Evolutionary conservation across 1,140 invertebrate species (phyloP).

Genomic region (Bombus huntii): DNA sequence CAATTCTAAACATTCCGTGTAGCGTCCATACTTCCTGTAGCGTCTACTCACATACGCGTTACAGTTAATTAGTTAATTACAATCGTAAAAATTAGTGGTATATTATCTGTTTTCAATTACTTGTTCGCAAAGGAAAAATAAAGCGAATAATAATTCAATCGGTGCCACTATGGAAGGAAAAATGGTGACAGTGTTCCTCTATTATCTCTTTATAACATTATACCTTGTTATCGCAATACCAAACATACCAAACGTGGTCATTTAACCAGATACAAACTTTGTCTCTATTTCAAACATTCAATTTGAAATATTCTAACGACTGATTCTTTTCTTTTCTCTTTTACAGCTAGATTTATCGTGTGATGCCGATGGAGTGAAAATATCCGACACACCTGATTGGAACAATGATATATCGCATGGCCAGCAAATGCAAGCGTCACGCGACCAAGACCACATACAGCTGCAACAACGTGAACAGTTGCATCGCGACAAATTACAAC

Average conservation of each 20-base stretch:
- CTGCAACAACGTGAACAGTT: conserved; percentile 41
- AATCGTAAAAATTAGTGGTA: conserved; percentile 3
- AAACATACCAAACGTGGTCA: not conserved
- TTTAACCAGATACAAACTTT: not conserved
- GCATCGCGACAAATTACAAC: conserved; percentile 47
- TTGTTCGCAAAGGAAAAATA: not conserved
- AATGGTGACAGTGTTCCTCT: not conserved
- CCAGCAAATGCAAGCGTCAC: conserved; percentile 24
- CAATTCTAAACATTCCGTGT: not conserved
- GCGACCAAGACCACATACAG: conserved; percentile 47
- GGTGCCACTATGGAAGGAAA: not conserved
- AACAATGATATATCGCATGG: conserved; percentile 43
- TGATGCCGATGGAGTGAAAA: conserved; percentile 59
- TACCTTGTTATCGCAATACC: conserved; percentile 7
- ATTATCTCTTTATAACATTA: not conserved
- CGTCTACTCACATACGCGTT: conserved; percentile 3
- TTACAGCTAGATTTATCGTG: conserved; percentile 62
- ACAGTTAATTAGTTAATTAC: not conserved
- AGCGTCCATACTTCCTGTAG: not conserved
- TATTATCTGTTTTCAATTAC: not conserved
- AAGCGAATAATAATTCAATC: not conserved
- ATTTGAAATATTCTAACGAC: not conserved
- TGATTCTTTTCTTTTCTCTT: too few relatives aligned
- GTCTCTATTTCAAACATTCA: not conserved
- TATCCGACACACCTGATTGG: conserved; percentile 43